These are phyloP conservation scores for Synaphobranchus kaupii DNA, from an alignment of 2,797 vertebrate genomes.

Conservation along the genomic window DNA sequence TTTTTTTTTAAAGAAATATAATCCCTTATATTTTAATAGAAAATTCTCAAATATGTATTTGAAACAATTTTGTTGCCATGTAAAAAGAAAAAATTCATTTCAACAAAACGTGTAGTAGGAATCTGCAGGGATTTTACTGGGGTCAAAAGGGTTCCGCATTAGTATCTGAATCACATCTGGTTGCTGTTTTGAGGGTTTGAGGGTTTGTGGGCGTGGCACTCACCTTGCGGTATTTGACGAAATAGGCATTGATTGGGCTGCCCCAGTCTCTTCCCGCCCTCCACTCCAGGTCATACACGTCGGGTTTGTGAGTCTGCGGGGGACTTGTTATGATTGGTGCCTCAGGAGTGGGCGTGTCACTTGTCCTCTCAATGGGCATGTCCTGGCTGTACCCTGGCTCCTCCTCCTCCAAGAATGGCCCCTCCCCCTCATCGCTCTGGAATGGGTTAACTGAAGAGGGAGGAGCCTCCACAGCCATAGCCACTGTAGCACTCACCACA, in stretches of 20 bases:
- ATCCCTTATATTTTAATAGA: too few relatives aligned
- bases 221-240: slow-evolving; percentile 97
- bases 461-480: slow-evolving; percentile 43
- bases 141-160: neutral
- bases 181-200: neutral
- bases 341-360: slow-evolving; percentile 74
- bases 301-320: slow-evolving; percentile 86
- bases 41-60: too few relatives aligned
- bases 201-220: slow-evolving; percentile 16
- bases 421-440: slow-evolving; percentile 72
- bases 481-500: slow-evolving; percentile 49
- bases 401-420: slow-evolving; percentile 51
- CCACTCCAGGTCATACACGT: slow-evolving; percentile 90
- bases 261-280: slow-evolving; percentile 84
- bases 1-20: too few relatives aligned
- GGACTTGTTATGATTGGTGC: slow-evolving; percentile 94
- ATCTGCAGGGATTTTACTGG: too few relatives aligned
- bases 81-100: too few relatives aligned
- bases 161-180: neutral
- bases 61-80: too few relatives aligned
- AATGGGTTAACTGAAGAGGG: slow-evolving; percentile 60
- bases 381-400: slow-evolving; percentile 32
- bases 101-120: too few relatives aligned
- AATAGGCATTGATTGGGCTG: slow-evolving; percentile 87
- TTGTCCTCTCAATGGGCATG: slow-evolving; percentile 53